A percentile compares a stretch with the other conserved stretches of the same genome.
Evolutionary conservation across 2,888 invertebrate species (phyloP).

Genomic region (Andrena dorsata): DNA sequence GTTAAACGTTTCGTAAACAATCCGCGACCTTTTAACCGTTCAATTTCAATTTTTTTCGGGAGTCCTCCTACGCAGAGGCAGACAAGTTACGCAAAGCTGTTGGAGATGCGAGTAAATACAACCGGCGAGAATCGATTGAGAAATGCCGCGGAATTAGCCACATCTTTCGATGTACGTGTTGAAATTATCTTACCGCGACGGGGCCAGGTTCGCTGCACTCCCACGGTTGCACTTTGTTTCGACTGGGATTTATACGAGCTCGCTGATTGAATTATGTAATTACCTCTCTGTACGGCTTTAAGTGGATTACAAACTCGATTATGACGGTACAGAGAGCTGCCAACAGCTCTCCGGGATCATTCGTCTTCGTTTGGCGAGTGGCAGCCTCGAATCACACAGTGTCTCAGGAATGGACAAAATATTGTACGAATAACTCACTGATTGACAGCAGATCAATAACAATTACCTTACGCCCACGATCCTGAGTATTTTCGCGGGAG

Average conservation of each 20-base stretch:
- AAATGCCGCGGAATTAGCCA: constrained; percentile 46
- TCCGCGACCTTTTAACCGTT: constrained; percentile 20
- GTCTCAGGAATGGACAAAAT: background rate
- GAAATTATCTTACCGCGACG: constrained; percentile 44
- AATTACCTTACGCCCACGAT: background rate
- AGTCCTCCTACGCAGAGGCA: constrained; percentile 3
- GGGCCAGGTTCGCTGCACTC: constrained; percentile 45
- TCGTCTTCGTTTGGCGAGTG: constrained; percentile 11
- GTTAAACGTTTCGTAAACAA: constrained; percentile 3
- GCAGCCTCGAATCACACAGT: background rate
- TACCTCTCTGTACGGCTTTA: constrained; percentile 29
- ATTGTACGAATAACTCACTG: background rate
- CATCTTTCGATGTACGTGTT: constrained; percentile 53
- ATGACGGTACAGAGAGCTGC: constrained; percentile 16
- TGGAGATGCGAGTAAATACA: background rate
- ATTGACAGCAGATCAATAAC: background rate
- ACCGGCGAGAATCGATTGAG: constrained; percentile 38
- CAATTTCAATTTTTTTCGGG: background rate
- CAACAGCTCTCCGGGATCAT: constrained; percentile 8
- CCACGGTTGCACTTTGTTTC: constrained; percentile 56
- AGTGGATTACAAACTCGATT: constrained; percentile 48
- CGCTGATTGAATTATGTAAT: constrained; percentile 66
- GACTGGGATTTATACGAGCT: constrained; percentile 43
- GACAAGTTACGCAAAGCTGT: constrained; percentile 37
- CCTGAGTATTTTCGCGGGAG: background rate